Evolutionary conservation across 2,888 invertebrate species (phyloP).

Genomic region (Auanema sp.): DNA sequence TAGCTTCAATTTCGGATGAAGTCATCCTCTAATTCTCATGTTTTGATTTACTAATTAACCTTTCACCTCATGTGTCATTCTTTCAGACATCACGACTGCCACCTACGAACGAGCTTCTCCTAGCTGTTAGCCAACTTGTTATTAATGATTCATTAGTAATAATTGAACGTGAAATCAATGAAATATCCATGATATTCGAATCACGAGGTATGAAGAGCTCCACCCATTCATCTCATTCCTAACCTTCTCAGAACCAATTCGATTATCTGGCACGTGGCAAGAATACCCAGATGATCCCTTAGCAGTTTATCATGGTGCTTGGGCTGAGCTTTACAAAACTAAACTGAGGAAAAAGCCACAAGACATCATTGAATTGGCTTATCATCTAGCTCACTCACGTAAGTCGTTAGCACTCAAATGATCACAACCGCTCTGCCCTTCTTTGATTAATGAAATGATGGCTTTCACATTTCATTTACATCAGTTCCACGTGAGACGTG

Average conservation of each 20-base stretch:
- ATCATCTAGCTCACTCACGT: conserved; percentile 46
- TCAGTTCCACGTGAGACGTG: too few species aligned
- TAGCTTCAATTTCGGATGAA: background rate
- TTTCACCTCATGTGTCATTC: background rate
- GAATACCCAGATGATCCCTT: conserved; percentile 28
- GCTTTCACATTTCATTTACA: too few species aligned
- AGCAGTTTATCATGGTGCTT: conserved; percentile 35
- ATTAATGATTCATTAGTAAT: conserved; percentile 22
- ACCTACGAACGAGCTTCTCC: conserved; percentile 33
- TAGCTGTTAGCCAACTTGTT: conserved; percentile 36
- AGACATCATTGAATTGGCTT: conserved; percentile 48
- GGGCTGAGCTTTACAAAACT: conserved; percentile 47
- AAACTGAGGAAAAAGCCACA: conserved; percentile 41
- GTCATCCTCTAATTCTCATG: background rate
- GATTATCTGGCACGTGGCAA: conserved; percentile 21
- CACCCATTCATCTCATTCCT: background rate
- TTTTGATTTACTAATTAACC: background rate
- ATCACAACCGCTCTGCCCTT: too few species aligned
- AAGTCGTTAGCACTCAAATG: conserved; percentile 8
- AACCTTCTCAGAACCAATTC: conserved; percentile 11
- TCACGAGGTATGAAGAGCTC: background rate
- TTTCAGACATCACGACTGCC: conserved; percentile 26
- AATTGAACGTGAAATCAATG: conserved; percentile 23
- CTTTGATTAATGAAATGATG: too few species aligned
- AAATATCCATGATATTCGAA: conserved; percentile 3